Conservation (phyloP, 2,888 invertebrate species). For the Trypoxylon attenuatum region DNA sequence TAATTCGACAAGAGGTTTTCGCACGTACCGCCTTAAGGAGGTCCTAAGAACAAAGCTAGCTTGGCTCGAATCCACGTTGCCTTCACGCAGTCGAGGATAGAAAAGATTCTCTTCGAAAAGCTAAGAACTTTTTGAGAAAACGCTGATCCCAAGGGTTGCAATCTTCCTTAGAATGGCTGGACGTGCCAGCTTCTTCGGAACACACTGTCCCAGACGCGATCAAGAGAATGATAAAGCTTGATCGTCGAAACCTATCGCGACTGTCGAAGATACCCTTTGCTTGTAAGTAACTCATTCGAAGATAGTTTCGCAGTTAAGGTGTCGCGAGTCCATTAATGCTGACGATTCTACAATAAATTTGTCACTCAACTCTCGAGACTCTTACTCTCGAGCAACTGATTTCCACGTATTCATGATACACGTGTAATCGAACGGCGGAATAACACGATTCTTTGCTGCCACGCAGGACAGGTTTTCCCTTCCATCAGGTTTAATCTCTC, state of each 20-base stretch:
- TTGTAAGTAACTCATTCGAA: no score
- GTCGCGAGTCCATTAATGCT: no score
- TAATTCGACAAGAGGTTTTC: slow-evolving; percentile 10
- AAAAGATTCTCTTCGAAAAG: slow-evolving; percentile 9
- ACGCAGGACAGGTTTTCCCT: no score
- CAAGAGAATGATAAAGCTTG: slow-evolving; percentile 24
- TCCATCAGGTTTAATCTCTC: no score
- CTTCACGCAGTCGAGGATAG: slow-evolving; percentile 16
- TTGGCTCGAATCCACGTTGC: slow-evolving; percentile 11
- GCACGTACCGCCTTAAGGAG: slow-evolving; percentile 38
- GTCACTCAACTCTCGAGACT: no score
- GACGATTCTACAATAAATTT: no score
- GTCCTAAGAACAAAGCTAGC: slow-evolving; percentile 7
- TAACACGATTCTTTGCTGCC: no score
- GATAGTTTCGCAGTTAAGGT: no score
- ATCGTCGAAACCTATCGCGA: slow-evolving; percentile 19
- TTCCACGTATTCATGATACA: no score
- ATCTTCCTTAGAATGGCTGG: slow-evolving; percentile 6
- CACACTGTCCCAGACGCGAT: slow-evolving; percentile 19
- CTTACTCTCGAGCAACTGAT: no score
- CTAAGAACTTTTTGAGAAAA: slow-evolving; percentile 40
- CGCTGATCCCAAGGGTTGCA: slow-evolving; percentile 39
- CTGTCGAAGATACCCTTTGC: no score
- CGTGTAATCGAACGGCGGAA: no score
- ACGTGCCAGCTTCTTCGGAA: slow-evolving; percentile 24